Evolutionary conservation across 2,797 vertebrate species (phyloP).

Genomic region (Lepilemur septentrionalis): DNA sequence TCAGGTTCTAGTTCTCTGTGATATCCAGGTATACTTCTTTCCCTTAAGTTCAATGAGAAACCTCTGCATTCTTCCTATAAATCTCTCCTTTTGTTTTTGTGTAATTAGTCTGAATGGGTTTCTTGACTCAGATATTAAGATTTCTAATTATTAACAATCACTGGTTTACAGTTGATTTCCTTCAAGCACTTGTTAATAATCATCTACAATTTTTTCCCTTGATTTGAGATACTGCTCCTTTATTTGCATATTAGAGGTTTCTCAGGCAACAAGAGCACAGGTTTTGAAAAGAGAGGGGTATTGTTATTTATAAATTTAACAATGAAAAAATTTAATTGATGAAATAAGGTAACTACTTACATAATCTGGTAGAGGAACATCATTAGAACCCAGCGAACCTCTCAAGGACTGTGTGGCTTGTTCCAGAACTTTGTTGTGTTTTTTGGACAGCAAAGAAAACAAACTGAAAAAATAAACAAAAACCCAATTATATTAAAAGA

Average conservation of each 20-base stretch:
- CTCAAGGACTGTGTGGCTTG: slow-evolving; percentile 97
- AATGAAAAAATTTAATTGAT: neutral
- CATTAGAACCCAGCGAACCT: slow-evolving; percentile 87
- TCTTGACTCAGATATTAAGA: slow-evolving; percentile 1
- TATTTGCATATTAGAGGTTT: slow-evolving; percentile 65
- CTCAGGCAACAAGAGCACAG: slow-evolving; percentile 47
- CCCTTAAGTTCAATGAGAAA: neutral
- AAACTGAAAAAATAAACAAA: slow-evolving; percentile 86
- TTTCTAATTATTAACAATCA: slow-evolving; percentile 55
- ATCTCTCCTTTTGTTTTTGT: slow-evolving; percentile 59
- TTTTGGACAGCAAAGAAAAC: slow-evolving; percentile 98
- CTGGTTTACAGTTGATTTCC: slow-evolving; percentile 41
- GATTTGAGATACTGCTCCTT: slow-evolving; percentile 76
- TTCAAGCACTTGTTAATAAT: slow-evolving; percentile 52
- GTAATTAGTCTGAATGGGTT: neutral
- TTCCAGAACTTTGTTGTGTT: slow-evolving; percentile 99
- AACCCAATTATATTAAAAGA: slow-evolving; percentile 20
- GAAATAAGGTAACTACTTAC: slow-evolving; percentile 88
- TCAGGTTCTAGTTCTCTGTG: neutral
- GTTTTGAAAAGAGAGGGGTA: slow-evolving; percentile 49
- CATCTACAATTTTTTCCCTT: slow-evolving; percentile 22
- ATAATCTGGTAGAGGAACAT: slow-evolving; percentile 94
- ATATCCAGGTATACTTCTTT: neutral
- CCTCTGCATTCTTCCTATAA: neutral
- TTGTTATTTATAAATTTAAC: neutral